Base-by-base conservation (phyloP, 2,113 vertebrate genomes). In the Eptesicus fuscus region DNA sequence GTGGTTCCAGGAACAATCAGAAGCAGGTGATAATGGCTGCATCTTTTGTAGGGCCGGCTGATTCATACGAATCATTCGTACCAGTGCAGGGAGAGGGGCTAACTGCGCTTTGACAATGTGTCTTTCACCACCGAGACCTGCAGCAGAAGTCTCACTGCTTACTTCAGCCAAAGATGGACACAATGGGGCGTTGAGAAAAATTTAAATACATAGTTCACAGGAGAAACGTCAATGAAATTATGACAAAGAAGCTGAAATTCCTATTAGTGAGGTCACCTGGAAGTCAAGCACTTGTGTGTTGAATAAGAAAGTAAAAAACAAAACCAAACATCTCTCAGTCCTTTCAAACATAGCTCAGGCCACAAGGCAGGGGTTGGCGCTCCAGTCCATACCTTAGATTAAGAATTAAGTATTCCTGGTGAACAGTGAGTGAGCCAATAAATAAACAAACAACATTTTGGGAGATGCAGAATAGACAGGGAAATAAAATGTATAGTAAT, bases 401-500 rank as follows among this genome's bases (percentile, higher is more conserved):
- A 96, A 96, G 92, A 97, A 94, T 89, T 88, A 95, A 78, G 65
- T 92, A 96, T 97, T 97, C 73, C 94, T 95, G 94, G 96, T 78
- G 76, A 98, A 96, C 73, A 93, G 89, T 22, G 11, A 94, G 89
- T 28, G 13, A 94, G 91, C 53, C 92, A 84, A 89, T 98, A 98
- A 98, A 98, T 97, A 97, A 97, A 94, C 82, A 97, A 97, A 96
- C 79, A 97, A 97, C 92, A 97, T 98, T 97, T 97, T 94, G 80
- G 93, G 95, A 98, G 95, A 98, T 96, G 97, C 95, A 93, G 96
- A 97, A 91, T 78, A 98, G 97, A 97, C 94, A 96, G 96, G 95
- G 94, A 98, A 98, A 98, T 98, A 98, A 98, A 98, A 96, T 92
- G 94, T 94, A 95, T 67, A 91, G 92, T 97, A 97, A 98, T 98